Evolutionary conservation across 2,797 vertebrate genomes (phyloP), one percentile per base, ranked within the genome.

Genomic region (Lophius americanus): DNA sequence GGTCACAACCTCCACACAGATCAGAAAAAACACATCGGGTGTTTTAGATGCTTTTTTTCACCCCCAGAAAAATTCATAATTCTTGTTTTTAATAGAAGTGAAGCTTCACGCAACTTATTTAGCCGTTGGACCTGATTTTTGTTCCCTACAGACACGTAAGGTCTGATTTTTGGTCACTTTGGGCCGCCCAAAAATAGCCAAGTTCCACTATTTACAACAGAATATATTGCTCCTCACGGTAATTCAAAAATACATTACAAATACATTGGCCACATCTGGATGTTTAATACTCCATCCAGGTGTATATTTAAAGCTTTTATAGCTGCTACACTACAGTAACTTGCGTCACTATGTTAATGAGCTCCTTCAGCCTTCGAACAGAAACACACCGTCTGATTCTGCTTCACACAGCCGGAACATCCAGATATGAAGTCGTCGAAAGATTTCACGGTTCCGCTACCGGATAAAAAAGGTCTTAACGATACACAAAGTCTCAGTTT

Each of bases 141-240:
- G 23, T 23, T 23, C 23, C 23, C 23, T 23, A 23, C 23, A 23
- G 23, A 23, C 23, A 23, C 23, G 23, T 23, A 23, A 23, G 52
- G 14, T 71, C 68, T 0, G 44, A 79, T 6, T 47, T 84, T 82
- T 57, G 60, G 71, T 82, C 75, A 81, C 69, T 73, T 78, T 81
- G 79, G 77, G 74, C 47, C 32, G 4, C 66, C 49, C 78, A 75
- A 78, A 80, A 68, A 74, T 47, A 80, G 63, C 80, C 79, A 79
- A 73, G 75, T 38, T 84, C 51, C 61, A 35, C 67, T 47, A 49
- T 49, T 10, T 50, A 61, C 60, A 38, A 58, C 3, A 67, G 39
- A 68, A 62, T 3, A 60, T 1, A 57, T 23, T 23, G 23, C 23
- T 23, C 62, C 12, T 46, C 33, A 4, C 49, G 51, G 33, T 7